Percentiles rank a stretch among this genome's conserved stretches.
Conservation (phyloP, 2,888 invertebrate species). For the Disparrhopalites patrizii region DNA sequence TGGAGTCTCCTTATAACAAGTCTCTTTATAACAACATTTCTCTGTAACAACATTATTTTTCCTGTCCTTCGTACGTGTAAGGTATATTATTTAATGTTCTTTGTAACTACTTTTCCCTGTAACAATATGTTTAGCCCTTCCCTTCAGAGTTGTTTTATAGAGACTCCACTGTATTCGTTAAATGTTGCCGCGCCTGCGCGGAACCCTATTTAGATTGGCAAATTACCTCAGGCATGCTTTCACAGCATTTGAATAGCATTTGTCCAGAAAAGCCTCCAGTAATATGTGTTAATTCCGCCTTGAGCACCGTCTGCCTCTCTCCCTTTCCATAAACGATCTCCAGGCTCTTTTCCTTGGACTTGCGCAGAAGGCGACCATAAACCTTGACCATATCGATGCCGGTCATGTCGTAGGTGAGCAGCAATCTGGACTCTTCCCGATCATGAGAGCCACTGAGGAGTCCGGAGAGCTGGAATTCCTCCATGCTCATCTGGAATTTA, state of each 20-base stretch:
- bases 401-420: slow-evolving; percentile 7
- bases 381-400: slow-evolving; percentile 17
- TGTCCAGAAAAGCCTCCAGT: neutral
- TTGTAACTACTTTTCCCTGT: too few species aligned
- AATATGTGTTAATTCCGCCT: neutral
- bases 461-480: slow-evolving; percentile 11
- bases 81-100: too few species aligned
- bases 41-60: too few species aligned
- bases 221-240: slow-evolving; percentile 37
- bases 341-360: slow-evolving; percentile 10
- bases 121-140: too few species aligned
- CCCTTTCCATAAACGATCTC: slow-evolving; percentile 2
- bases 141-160: too few species aligned
- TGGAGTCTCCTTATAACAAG: too few species aligned
- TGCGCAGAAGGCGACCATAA: neutral
- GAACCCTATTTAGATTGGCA: neutral
- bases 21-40: too few species aligned
- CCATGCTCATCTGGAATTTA: slow-evolving; percentile 9
- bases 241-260: slow-evolving; percentile 36
- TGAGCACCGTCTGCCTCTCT: neutral
- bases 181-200: too few species aligned
- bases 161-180: too few species aligned
- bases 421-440: slow-evolving; percentile 3
- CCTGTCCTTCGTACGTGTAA: too few species aligned
- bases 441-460: slow-evolving; percentile 4